Percentiles rank a stretch among this genome's conserved stretches.
Evolutionary conservation across 2,797 vertebrate species (phyloP).

Genomic region (Spinibarbus caldwelli): DNA sequence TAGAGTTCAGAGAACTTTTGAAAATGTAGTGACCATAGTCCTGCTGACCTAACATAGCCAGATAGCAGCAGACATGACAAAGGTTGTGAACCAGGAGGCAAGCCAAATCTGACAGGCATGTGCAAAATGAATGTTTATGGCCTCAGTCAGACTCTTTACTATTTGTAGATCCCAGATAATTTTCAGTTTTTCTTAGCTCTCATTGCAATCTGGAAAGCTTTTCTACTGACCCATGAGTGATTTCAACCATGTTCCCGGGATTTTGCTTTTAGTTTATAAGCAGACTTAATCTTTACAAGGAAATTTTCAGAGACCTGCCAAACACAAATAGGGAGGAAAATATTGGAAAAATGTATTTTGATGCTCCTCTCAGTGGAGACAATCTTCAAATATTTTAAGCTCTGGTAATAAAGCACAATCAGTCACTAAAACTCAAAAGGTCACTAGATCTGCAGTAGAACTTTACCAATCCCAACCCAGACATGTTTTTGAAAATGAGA

Average conservation of each 20-base stretch:
- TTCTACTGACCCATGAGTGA: not conserved
- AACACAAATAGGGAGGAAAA: not conserved
- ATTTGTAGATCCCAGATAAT: not conserved
- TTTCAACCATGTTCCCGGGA: not conserved
- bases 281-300: not conserved
- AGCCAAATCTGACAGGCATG: not conserved
- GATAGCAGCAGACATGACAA: not conserved
- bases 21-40: not conserved
- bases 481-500: not conserved
- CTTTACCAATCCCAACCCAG: not conserved
- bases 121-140: not conserved
- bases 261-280: not conserved
- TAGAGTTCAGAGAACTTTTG: not conserved
- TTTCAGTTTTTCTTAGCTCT: not conserved
- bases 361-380: not conserved
- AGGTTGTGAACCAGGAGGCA: not conserved
- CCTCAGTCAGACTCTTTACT: not conserved
- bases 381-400: not conserved
- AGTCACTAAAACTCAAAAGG: not conserved
- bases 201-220: not conserved
- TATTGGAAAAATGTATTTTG: not conserved
- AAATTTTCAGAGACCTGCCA: not conserved
- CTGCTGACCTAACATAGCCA: too few relatives aligned
- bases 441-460: not conserved
- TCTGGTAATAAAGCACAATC: not conserved